These are phyloP conservation scores for Xestia c-nigrum DNA, from an alignment of 2,888 invertebrate genomes.

Conservation along the genomic window DNA sequence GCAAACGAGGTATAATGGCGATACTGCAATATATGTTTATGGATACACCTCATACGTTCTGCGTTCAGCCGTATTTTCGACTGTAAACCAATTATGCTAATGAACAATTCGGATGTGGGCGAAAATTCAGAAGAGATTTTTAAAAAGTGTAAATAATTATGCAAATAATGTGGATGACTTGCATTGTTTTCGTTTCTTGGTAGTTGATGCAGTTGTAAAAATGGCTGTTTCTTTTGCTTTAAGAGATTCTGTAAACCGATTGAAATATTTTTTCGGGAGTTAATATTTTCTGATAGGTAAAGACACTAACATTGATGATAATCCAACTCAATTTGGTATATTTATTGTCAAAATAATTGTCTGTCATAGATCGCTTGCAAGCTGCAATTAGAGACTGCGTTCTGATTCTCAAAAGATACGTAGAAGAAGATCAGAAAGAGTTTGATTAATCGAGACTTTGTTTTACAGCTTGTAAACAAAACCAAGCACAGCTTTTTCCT, in stretches of 20 bases:
- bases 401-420: background rate
- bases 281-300: background rate
- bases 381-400: background rate
- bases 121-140: conserved; percentile 52
- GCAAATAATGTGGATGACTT: conserved; percentile 19
- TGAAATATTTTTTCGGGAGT: background rate
- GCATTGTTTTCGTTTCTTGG: conserved; percentile 5
- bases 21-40: conserved; percentile 69
- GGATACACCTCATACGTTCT: conserved; percentile 51
- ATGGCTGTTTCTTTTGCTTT: background rate
- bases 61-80: conserved; percentile 44
- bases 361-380: background rate
- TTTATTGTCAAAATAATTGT: background rate
- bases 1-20: conserved; percentile 79
- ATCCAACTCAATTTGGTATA: background rate
- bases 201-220: background rate
- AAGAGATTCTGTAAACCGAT: background rate
- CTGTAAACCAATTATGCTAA: conserved; percentile 62
- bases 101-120: conserved; percentile 55
- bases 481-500: background rate
- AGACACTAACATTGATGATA: background rate
- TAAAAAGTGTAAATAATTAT: conserved; percentile 43
- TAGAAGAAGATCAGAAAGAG: background rate
- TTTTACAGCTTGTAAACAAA: background rate
- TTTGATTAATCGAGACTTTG: background rate